Evolutionary conservation across 2,797 vertebrate genomes (phyloP).

Genomic region (Babyrousa celebensis): DNA sequence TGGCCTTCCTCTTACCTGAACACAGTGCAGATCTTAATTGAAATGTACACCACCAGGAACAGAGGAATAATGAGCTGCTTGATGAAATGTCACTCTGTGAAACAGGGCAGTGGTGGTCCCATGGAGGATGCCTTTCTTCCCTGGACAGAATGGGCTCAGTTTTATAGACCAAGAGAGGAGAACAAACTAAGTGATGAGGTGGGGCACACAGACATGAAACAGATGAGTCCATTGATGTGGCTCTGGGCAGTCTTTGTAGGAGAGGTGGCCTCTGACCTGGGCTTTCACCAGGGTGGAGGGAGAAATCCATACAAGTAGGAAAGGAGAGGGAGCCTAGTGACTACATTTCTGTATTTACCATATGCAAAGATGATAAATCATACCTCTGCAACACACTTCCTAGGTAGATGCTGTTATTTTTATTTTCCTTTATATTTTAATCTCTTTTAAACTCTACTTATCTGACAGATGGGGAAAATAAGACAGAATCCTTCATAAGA

Average conservation of each 20-base stretch:
- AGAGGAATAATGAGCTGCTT: constrained; percentile 73
- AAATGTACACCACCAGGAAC: constrained; percentile 69
- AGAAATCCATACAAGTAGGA: neutral
- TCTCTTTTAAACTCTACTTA: constrained; percentile 44
- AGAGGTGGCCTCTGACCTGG: neutral
- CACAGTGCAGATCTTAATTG: constrained; percentile 60
- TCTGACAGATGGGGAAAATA: constrained; percentile 63
- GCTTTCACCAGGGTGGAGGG: neutral
- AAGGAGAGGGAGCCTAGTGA: neutral
- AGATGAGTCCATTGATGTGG: neutral
- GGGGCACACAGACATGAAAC: accelerated
- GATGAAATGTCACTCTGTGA: constrained; percentile 77
- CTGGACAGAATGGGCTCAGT: neutral
- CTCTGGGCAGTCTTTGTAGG: neutral
- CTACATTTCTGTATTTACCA: neutral
- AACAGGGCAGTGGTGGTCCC: constrained; percentile 61
- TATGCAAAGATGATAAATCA: neutral
- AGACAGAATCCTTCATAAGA: constrained; percentile 31
- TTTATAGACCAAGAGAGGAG: neutral
- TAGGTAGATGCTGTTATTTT: neutral
- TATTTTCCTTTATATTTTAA: constrained; percentile 11
- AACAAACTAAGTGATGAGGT: neutral
- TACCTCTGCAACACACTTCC: neutral
- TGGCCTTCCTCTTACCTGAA: neutral
- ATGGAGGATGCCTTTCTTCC: constrained; percentile 19